phyloP scores from a whole-genome alignment of 2,888 invertebrate species.

The Acrobasis consociella region DNA sequence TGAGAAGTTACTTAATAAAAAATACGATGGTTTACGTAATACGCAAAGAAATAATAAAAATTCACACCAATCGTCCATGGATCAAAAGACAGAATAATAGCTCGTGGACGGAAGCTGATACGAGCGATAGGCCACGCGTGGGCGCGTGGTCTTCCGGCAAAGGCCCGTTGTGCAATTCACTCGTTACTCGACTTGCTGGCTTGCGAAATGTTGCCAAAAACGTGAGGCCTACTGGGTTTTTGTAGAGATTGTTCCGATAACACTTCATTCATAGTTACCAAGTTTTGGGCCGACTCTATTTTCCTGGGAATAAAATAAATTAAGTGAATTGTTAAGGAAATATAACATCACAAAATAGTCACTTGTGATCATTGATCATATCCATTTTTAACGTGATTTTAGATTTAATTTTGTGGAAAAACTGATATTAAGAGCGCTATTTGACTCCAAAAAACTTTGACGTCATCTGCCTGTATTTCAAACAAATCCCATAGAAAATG shows the following conservation, averaged over 20 bases:
- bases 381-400: too few species aligned
- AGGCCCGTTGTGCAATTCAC: conserved; percentile 47
- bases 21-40: background rate
- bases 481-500: too few species aligned
- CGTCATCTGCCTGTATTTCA: too few species aligned
- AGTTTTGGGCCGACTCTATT: too few species aligned
- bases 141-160: conserved; percentile 28
- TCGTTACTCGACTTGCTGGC: conserved; percentile 53
- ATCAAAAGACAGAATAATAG: conserved; percentile 38
- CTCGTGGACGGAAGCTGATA: conserved; percentile 44
- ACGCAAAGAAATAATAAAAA: background rate
- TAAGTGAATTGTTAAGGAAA: too few species aligned
- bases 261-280: background rate
- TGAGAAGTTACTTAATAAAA: too few species aligned
- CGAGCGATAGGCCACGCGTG: conserved; percentile 49
- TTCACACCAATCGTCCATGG: background rate
- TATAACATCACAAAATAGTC: too few species aligned
- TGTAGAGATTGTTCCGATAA: background rate
- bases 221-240: background rate
- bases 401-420: too few species aligned
- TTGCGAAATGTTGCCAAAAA: conserved; percentile 74
- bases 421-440: too few species aligned
- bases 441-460: too few species aligned
- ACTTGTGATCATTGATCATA: too few species aligned
- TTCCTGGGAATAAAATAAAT: too few species aligned